Evolutionary conservation across 1,140 invertebrate genomes (phyloP).

Genomic region (Nebria ingens): DNA sequence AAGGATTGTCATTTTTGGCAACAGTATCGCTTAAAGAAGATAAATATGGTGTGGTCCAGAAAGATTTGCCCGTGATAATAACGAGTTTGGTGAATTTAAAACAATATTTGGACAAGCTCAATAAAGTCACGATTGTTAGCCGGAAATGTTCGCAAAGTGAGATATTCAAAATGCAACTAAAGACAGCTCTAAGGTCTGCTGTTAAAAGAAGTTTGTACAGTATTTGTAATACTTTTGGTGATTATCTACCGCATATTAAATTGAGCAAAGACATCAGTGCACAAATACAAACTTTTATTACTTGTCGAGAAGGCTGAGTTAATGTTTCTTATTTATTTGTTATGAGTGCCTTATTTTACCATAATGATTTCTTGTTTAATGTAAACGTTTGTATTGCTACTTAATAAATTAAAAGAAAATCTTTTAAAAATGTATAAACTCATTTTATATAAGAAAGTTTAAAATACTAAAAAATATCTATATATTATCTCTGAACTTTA

Average conservation of each 20-base stretch:
- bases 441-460: too few species aligned
- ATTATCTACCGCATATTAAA: slow-evolving; percentile 55
- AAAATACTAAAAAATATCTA: too few species aligned
- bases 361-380: too few species aligned
- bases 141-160: slow-evolving; percentile 48
- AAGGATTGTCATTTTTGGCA: slow-evolving; percentile 55
- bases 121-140: slow-evolving; percentile 49
- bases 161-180: slow-evolving; percentile 46
- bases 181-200: slow-evolving; percentile 46
- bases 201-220: slow-evolving; percentile 64
- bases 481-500: too few species aligned
- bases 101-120: slow-evolving; percentile 55
- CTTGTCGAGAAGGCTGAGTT: not conserved
- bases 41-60: slow-evolving; percentile 67
- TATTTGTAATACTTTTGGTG: slow-evolving; percentile 54
- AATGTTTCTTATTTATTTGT: too few species aligned
- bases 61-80: slow-evolving; percentile 59
- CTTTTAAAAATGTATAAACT: too few species aligned
- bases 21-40: slow-evolving; percentile 62
- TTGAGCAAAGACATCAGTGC: slow-evolving; percentile 29
- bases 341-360: too few species aligned
- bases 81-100: slow-evolving; percentile 53
- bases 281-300: slow-evolving; percentile 4
- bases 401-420: too few species aligned
- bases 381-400: too few species aligned